Base-by-base conservation (phyloP, 2,113 vertebrate genomes). In the Lichenostomus cassidix region DNA sequence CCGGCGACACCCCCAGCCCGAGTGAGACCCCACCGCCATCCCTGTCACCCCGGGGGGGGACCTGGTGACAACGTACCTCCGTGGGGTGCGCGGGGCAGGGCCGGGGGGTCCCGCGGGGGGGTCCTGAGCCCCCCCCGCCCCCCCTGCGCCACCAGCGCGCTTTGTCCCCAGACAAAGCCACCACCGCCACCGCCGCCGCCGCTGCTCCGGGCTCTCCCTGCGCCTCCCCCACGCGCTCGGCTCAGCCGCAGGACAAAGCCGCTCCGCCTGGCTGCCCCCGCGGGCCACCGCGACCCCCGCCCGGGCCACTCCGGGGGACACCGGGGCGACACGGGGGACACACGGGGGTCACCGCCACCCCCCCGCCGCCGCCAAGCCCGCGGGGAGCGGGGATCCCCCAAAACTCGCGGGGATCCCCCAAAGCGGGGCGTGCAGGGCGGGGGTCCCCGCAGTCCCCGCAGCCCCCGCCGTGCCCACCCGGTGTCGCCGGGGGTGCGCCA, bases 211-310 rank as follows among this genome's bases (percentile, higher is more conserved):
- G 39, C 25, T 46, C 60, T 35, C 59, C 90, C 24, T 11, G 63
- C 89, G 47, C 86, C 86, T 60, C 94, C 94, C 89, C 94, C 94
- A 50, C 67, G 12, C 88, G 68, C 59, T 77, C 49, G 14, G 80
- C 94, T 92, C 85, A 20, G 89, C 52, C 53, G 20, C 81, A 95
- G 87, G 94, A 95, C 92, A 94, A 95, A 95, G 94, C 87, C 59
- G 83, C 87, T 79, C 28, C 75, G 90, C 94, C 55, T 58, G 87
- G 92, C 74, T 92, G 94, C 59, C 75, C 90, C 50, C 55, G 4
- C 58, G 5, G 47, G 73, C 17, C 73, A n/a, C 15, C 7, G 3
- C 5, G 0, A 50, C 84, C 84, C 87, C 77, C 12, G 2, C 62
- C n/a, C 18, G 2, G 47, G 47, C 24, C 8, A 15, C 31, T 27